Evolutionary conservation across 1,140 invertebrate species (phyloP), one percentile per base, ranked within the genome.

Genomic region (Drosophila oshimai): DNA sequence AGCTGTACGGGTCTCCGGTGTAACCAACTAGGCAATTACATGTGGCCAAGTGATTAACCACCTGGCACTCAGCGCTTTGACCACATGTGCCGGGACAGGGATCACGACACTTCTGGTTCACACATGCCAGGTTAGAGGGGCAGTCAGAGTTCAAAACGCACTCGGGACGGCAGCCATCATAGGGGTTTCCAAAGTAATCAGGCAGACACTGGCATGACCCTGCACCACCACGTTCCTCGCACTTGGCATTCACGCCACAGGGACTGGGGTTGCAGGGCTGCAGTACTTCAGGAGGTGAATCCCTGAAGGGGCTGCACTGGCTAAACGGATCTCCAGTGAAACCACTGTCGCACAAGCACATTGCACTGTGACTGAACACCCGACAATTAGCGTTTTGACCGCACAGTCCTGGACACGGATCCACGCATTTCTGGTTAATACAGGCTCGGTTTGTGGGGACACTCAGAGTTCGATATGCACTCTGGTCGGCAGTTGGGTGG

Each of bases 361-460:
- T 91, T 54, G 88, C 92, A 90, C 90, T 92, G 28, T 91, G 90
- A 20, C 73, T 91, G 47, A 89, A 83, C 9, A 91, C 87, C 6
- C 73, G 88, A 31, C 90, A 90, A 15, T 72, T 74, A 18, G 83
- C 74, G 65, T 90, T 89, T 6, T 50, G 55, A 3, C 89, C 84
- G 54, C 87, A 90, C 2, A 89, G 22, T 13, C 87, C 81, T 7
- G 74, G 74, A 20, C 89, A 91, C 0, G 89, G 90, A 64, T 90
- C 89, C 92, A 92, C 95, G 93, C 78, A 92, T 80, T 90, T 89
- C 22, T 90, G 84, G 34, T 90, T 90, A n/a, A 90, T 76, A 83
- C 96, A 97, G n/a, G 96, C 93, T 1, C 95, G 96, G 90, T 96
- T 96, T 3, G 95, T 94, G 26, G 95, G 95, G 95, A 91, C 96